Conservation (phyloP, 2,797 vertebrate genomes). For the Manis pentadactyla region DNA sequence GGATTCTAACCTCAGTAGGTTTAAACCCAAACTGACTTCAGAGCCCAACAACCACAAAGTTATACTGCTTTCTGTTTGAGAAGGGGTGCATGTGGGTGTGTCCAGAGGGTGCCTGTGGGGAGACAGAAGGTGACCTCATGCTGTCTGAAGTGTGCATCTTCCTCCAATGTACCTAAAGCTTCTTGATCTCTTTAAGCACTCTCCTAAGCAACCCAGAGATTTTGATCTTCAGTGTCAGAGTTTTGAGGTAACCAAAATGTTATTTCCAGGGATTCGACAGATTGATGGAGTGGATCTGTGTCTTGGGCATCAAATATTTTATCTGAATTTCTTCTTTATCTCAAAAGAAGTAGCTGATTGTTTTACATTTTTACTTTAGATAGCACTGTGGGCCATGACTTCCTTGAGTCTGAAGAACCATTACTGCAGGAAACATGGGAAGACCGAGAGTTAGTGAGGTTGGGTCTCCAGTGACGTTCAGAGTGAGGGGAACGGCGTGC, state of each 20-base stretch:
- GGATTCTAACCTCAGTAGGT: background rate
- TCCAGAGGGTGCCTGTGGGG: fast-evolving
- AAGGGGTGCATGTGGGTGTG: fast-evolving
- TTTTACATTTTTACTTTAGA: background rate
- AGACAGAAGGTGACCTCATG: background rate
- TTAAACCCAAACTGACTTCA: background rate
- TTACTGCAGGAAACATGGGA: background rate
- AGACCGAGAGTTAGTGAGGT: background rate
- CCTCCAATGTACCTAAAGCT: background rate
- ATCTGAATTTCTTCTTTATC: background rate
- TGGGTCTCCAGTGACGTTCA: background rate
- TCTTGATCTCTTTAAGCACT: background rate
- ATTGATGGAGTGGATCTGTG: background rate
- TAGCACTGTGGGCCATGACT: background rate
- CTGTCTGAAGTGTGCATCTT: background rate
- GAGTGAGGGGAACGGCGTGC: no score
- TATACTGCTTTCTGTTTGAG: background rate
- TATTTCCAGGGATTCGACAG: background rate
- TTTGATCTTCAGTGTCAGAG: background rate
- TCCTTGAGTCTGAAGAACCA: background rate
- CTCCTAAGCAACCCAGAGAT: background rate
- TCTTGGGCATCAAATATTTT: background rate
- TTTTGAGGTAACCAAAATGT: background rate
- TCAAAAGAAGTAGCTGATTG: background rate
- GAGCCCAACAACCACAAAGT: background rate